phyloP scores from a whole-genome alignment of 2,888 invertebrate genomes.

The Nomada hirtipes region DNA sequence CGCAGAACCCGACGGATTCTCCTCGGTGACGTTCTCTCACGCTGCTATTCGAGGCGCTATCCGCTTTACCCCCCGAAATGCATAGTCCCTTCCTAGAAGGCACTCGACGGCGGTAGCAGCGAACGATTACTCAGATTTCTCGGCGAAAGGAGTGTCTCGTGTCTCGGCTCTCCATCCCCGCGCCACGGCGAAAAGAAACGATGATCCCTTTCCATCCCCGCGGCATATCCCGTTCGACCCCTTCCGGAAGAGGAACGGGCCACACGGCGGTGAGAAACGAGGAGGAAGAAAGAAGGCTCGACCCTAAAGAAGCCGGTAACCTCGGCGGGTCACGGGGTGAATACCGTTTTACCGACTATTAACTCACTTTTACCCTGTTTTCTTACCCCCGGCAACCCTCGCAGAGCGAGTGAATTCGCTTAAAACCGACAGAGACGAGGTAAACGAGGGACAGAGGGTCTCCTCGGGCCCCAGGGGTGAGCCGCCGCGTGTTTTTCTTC shows the following conservation, averaged over 20 bases:
- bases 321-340: constrained; percentile 81
- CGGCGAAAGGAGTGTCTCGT: constrained; percentile 75
- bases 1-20: constrained; percentile 1
- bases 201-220: constrained; percentile 47
- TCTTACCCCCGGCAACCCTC: constrained; percentile 60
- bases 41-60: constrained; percentile 29
- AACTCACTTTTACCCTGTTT: constrained; percentile 84
- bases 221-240: constrained; percentile 20
- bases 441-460: constrained; percentile 34
- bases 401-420: not conserved
- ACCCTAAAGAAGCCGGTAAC: constrained; percentile 64
- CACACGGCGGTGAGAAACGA: constrained; percentile 49
- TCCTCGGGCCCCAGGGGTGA: constrained; percentile 28
- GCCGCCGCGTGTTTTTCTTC: constrained; percentile 70
- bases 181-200: constrained; percentile 50
- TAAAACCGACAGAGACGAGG: not conserved
- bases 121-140: constrained; percentile 79
- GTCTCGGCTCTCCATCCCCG: constrained; percentile 62
- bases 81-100: constrained; percentile 26
- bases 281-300: constrained; percentile 44
- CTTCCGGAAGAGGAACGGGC: constrained; percentile 57
- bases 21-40: constrained; percentile 37
- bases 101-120: constrained; percentile 40
- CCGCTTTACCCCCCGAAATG: not conserved
- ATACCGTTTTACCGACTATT: constrained; percentile 85